These are phyloP conservation scores for Typhlomys cinereus DNA, from an alignment of 2,113 vertebrate species.

Conservation along the genomic window DNA sequence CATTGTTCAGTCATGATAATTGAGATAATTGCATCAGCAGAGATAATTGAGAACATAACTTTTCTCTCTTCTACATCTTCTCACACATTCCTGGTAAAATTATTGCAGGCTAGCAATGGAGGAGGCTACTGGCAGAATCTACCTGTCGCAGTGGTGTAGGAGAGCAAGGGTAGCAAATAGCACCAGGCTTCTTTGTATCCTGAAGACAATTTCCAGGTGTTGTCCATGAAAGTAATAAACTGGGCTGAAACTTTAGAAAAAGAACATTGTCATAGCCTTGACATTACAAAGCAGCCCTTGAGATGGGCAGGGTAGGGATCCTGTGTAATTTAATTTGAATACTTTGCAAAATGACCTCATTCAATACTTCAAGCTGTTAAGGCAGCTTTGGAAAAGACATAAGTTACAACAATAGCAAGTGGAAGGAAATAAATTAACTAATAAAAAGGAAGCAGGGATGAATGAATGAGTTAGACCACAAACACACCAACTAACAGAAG, in stretches of 20 bases:
- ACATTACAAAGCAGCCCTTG: not conserved
- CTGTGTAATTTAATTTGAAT: conserved; percentile 2
- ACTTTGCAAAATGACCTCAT: conserved; percentile 31
- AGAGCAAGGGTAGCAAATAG: not conserved
- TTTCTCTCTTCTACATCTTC: not conserved
- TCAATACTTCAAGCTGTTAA: conserved; percentile 11
- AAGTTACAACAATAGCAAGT: not conserved
- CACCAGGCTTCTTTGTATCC: no score
- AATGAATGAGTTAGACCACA: not conserved
- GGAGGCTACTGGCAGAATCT: no score
- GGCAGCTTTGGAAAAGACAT: not conserved
- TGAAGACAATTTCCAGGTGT: not conserved
- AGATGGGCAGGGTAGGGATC: not conserved
- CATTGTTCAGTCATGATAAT: not conserved
- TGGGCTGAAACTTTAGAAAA: not conserved
- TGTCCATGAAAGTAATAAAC: not conserved
- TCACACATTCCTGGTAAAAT: not conserved
- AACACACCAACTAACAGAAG: not conserved
- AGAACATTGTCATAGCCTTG: not conserved
- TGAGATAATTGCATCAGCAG: no score
- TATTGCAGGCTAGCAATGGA: not conserved
- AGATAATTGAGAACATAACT: not conserved
- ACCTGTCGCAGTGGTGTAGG: accelerated
- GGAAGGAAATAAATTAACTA: not conserved
- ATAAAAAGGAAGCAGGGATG: not conserved